phyloP scores from a whole-genome alignment of 2,113 vertebrate species.

The Oreochromis aureus region DNA sequence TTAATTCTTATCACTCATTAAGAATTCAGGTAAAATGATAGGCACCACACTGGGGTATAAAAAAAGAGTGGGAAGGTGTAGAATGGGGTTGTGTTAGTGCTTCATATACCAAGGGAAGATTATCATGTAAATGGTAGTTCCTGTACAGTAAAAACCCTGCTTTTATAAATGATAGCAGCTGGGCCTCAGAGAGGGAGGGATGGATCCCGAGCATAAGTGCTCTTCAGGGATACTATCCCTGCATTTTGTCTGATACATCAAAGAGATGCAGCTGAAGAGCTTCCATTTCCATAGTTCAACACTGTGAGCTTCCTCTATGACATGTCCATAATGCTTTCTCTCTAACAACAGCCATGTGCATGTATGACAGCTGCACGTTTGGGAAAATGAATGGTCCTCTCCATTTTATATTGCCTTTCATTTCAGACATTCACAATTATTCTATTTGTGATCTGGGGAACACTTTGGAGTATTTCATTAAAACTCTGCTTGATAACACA shows the following conservation, averaged over 20 bases:
- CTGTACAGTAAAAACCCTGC: conserved; percentile 29
- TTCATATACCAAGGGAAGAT: not conserved
- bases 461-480: conserved; percentile 35
- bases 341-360: not conserved
- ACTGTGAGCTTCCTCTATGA: conserved; percentile 6
- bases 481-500: conserved; percentile 21
- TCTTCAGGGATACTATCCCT: conserved; percentile 43
- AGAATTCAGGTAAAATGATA: conserved; percentile 8
- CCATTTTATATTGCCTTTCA: not conserved
- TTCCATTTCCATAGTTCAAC: conserved; percentile 28
- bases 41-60: not conserved
- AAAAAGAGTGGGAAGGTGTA: not conserved
- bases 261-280: conserved; percentile 34
- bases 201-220: conserved; percentile 29
- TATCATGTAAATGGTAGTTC: conserved; percentile 45
- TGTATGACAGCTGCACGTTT: not conserved
- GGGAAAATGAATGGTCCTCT: not conserved
- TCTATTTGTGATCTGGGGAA: not conserved
- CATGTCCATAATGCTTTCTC: not conserved
- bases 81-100: not conserved
- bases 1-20: not conserved
- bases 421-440: not conserved
- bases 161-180: conserved; percentile 39
- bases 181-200: not conserved
- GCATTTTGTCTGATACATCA: conserved; percentile 52